Conservation (phyloP, 2,797 vertebrate genomes). For the Lithobates sylvaticus region DNA sequence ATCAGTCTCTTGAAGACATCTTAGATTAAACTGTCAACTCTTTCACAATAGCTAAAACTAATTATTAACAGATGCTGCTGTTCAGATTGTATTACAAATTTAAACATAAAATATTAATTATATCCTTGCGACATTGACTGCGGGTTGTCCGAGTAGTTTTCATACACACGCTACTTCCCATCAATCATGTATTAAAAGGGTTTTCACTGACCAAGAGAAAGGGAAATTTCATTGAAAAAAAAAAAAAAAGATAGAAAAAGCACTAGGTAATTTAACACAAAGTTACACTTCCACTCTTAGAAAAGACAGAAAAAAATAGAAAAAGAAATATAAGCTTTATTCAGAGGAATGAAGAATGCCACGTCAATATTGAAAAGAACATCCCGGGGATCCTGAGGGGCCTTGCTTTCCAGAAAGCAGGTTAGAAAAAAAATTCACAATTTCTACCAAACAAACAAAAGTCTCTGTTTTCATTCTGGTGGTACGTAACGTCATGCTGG, state of each 20-base stretch:
- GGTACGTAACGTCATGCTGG: neutral
- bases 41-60: neutral
- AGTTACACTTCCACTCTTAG: neutral
- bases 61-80: conserved; percentile 31
- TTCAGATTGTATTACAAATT: neutral
- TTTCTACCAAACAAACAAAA: conserved; percentile 45
- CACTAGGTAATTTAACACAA: neutral
- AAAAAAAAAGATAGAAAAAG: neutral
- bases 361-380: conserved; percentile 50
- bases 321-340: conserved; percentile 50
- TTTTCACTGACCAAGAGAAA: neutral
- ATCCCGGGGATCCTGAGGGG: conserved; percentile 58
- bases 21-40: neutral
- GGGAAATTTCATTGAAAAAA: neutral
- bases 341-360: conserved; percentile 46
- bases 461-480: conserved; percentile 37
- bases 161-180: neutral
- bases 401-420: conserved; percentile 34
- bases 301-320: neutral
- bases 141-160: neutral
- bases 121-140: neutral
- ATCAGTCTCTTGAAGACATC: neutral
- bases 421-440: conserved; percentile 26
- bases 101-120: conserved; percentile 1
- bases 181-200: neutral